Evolutionary conservation across 2,797 vertebrate genomes (phyloP), one percentile per base, ranked within the genome.

Genomic region (Pyrocephalus nanus): DNA sequence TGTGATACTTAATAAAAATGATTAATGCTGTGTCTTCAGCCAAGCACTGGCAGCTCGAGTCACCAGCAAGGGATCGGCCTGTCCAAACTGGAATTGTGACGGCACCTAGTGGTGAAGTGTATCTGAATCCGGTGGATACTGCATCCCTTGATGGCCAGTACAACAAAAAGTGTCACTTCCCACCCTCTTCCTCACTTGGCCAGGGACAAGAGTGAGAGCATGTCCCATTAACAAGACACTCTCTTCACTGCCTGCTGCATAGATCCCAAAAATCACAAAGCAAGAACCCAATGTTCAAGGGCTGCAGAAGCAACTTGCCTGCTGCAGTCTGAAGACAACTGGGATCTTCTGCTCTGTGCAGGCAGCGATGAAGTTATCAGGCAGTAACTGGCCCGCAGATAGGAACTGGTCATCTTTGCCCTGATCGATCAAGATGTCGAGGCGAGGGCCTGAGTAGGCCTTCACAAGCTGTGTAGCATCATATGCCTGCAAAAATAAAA

Each of bases 351-450:
- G 97, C 93, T 99, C 98, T 0, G 99, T 99, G 96, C 99, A 99
- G 95, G 99, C 98, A 34, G 98, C 98, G 2, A 99, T 99, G 96
- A 99, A 98, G 96, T 99, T 99, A 87, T 99, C 99, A 0, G 99
- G 99, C 61, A 99, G 97, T 32, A 99, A 97, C 96, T 99, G 99
- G 18, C 99, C 98, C 8, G 99, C 98, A 0, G 98, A 98, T 45
- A 99, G 98, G 97, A 99, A 99, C 97, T 99, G 98, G 95, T 99
- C 99, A 9, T 99, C 99, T 7, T 98, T 98, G 51, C 99, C 99
- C 97, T 99, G 99, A 96, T 99, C 99, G 43, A 99, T 99, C 78
- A 99, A 95, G 95, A 99, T 98, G 97, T 99, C 99, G 1, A 99
- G 97, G 91, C 97, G 98, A 51, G 99, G 97, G 6, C 98, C 99